Conservation (phyloP, 2,888 invertebrate species). For the Chloromyia formosa region DNA sequence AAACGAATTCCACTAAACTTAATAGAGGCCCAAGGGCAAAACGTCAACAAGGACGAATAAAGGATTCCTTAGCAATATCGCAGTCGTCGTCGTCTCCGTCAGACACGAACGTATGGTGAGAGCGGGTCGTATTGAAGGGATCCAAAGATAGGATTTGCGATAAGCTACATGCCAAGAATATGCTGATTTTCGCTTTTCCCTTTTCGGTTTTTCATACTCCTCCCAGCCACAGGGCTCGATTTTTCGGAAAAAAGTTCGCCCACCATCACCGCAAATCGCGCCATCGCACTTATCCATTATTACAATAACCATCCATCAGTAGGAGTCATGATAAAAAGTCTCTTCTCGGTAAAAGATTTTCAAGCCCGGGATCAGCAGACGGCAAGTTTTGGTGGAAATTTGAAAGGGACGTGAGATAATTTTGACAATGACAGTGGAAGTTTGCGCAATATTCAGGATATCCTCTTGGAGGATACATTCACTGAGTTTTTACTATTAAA, state of each 20-base stretch:
- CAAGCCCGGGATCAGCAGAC: background rate
- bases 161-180: conserved; percentile 42
- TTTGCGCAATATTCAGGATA: background rate
- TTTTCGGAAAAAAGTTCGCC: background rate
- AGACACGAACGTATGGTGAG: background rate
- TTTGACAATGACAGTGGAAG: background rate
- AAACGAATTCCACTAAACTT: conserved; percentile 27
- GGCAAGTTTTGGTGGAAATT: background rate
- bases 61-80: conserved; percentile 10
- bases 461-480: background rate
- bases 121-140: conserved; percentile 24
- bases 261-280: background rate
- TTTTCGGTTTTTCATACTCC: background rate
- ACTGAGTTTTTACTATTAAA: no score
- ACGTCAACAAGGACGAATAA: conserved; percentile 15
- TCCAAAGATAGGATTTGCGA: conserved; percentile 40
- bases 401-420: background rate
- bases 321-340: conserved; percentile 19
- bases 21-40: conserved; percentile 40
- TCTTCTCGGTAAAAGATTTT: background rate
- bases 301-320: conserved; percentile 35
- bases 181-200: conserved; percentile 40
- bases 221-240: no score
- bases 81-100: no score
- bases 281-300: conserved; percentile 33